Conservation (phyloP, 2,113 vertebrate genomes). For the Platichthys flesus region DNA sequence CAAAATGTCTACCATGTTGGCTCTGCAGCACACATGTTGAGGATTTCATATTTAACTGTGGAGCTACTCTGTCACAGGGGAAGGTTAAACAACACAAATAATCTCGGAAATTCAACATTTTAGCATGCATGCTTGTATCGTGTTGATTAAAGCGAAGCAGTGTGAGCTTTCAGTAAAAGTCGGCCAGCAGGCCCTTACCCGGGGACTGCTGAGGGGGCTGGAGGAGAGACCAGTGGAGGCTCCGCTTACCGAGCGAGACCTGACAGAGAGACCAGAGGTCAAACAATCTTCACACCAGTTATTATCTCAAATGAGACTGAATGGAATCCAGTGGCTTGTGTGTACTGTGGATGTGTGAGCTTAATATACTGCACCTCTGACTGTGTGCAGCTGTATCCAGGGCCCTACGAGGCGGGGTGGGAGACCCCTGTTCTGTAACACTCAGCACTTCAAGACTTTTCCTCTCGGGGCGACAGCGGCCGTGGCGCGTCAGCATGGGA, state of each 20-base stretch:
- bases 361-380: conserved; percentile 84
- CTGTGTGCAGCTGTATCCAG: conserved; percentile 92
- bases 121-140: not conserved
- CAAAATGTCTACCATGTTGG: no score
- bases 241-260: conserved; percentile 93
- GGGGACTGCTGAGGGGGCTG: conserved; percentile 92
- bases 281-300: not conserved
- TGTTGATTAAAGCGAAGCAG: conserved; percentile 9
- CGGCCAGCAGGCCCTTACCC: conserved; percentile 83
- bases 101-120: not conserved
- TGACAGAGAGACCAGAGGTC: conserved; percentile 52
- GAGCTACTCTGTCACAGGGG: not conserved
- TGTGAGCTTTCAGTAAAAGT: conserved; percentile 1
- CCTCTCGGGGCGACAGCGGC: conserved; percentile 90
- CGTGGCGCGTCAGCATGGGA: conserved; percentile 91
- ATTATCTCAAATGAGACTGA: not conserved
- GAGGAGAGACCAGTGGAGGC: conserved; percentile 92
- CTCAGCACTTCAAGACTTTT: conserved; percentile 94
- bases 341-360: not conserved
- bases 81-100: not conserved
- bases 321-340: not conserved
- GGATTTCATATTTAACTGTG: not conserved
- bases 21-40: not conserved
- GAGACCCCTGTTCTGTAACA: conserved; percentile 91
- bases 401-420: conserved; percentile 89